Base-by-base conservation (phyloP, 2,888 invertebrate genomes). In the Mycalesis mineus region DNA sequence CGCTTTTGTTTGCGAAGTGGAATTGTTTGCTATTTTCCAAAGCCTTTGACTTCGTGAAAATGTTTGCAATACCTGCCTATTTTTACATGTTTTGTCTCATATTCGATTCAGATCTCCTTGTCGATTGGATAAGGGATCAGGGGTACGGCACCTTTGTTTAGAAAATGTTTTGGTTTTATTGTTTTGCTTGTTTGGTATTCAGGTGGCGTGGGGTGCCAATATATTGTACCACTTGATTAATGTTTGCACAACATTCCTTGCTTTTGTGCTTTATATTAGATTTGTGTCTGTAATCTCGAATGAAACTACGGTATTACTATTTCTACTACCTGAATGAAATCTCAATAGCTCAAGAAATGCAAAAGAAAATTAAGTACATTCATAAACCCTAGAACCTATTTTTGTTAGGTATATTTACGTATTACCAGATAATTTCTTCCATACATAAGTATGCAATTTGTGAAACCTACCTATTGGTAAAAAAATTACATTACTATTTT, bases 201-300 rank as follows among this genome's bases (percentile, higher is more conserved):
- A 52, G 22, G 17, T 11, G 8, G 52, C 41, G 39, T 33, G 11
- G 31, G 33, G 33, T 52, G 33, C 50, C 50, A 14, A 50, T 39
- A 22, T 48, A 50, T 50, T 50, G 50, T 14, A 49, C 37, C 37
- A 49, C 51, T 40, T 52, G 42, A 42, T 33, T 42, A 42, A 52
- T 52, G 52, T 52, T 52, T 52, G 17, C n/a, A 41, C 17, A 42
- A 33, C 15, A 52, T 52, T 33, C 50, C 29, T 13, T 17, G 36
- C 49, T 22, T 49, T 37, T 36, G 17, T 49, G 7, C 36, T 37
- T 47, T 15, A 15, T 17, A 47, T 47, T 47, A 33, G 28, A 17
- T 42, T 9, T 13, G 4, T 44, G 7, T 44, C 13, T 13, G 41
- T 22, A 22, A 31, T 7, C 29, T 3, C 4, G 13, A 36, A 36